phyloP scores from a whole-genome alignment of 2,113 vertebrate species.

The Notechis scutatus region DNA sequence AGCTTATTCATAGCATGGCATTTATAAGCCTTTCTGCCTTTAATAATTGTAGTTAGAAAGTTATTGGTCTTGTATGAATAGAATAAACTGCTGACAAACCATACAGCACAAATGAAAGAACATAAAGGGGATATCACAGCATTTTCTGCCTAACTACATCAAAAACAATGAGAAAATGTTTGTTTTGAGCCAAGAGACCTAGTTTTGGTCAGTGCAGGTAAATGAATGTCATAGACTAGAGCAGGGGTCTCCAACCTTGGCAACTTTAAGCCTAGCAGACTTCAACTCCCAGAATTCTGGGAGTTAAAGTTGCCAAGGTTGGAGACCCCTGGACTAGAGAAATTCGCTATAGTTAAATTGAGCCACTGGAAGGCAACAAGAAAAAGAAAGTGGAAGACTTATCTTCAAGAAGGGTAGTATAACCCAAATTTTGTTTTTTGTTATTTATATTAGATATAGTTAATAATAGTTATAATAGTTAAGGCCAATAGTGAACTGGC shows the following conservation, averaged over 20 bases:
- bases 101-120: background rate
- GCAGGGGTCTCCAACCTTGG: too few species aligned
- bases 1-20: background rate
- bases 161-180: background rate
- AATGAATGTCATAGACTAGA: background rate
- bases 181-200: background rate
- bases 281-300: too few species aligned
- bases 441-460: background rate
- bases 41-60: background rate
- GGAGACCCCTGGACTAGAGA: background rate
- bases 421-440: background rate
- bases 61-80: background rate
- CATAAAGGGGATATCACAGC: background rate
- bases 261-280: too few species aligned
- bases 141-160: background rate
- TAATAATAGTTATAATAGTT: background rate
- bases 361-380: background rate
- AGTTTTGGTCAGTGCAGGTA: background rate
- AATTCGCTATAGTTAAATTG: background rate
- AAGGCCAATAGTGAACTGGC: background rate
- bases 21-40: background rate
- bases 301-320: too few species aligned
- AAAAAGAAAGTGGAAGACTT: background rate
- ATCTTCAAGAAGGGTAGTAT: background rate
- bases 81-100: background rate